Base-by-base conservation (phyloP, 2,797 vertebrate genomes). In the Xyrichtys novacula region DNA sequence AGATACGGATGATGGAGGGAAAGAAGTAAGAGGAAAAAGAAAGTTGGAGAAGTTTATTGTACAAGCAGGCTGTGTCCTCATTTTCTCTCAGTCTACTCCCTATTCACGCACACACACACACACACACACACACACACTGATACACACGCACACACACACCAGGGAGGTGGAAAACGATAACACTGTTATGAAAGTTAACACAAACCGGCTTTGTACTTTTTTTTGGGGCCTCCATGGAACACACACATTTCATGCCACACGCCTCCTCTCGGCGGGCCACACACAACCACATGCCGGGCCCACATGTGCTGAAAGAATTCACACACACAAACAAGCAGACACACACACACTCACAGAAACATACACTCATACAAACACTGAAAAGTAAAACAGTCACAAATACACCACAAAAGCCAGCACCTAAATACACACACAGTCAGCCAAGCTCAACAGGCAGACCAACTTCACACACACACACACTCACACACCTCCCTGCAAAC, bases 361-460 rank as follows among this genome's bases (percentile, higher is more conserved):
- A 60, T 65, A 25, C 64, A 34, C 34, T 19, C 19, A 5, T 52
- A 53, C 56, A 80, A 56, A 73, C 54, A 72, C 40, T 44, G 20
- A 40, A 59, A 56, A 72, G 63, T 63, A 59, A 75, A 80, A 86
- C 67, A 59, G 55, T 71, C 50, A 52, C 66, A 84, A 78, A 84
- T 80, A 73, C 71, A 47, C 59, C 67, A 72, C 53, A 66, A 75
- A 67, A 74, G 53, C 46, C 66, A 59, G 65, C 87, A 88, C 85
- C 85, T 90, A 85, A 86, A 80, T 77, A 90, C 85, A 91, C 88
- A 89, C 63, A 36, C 25, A 0, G 38, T 55, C 50, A 53, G 87
- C 84, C 85, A 89, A 90, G 63, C 72, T 71, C 79, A 81, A 86
- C 87, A 90, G 28, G 17, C 77, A 76, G 71, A 20, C 26, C 36